Evolutionary conservation across 1,140 invertebrate genomes (phyloP), one percentile per base, ranked within the genome.

Genomic region (Mizuhopecten yessoensis): DNA sequence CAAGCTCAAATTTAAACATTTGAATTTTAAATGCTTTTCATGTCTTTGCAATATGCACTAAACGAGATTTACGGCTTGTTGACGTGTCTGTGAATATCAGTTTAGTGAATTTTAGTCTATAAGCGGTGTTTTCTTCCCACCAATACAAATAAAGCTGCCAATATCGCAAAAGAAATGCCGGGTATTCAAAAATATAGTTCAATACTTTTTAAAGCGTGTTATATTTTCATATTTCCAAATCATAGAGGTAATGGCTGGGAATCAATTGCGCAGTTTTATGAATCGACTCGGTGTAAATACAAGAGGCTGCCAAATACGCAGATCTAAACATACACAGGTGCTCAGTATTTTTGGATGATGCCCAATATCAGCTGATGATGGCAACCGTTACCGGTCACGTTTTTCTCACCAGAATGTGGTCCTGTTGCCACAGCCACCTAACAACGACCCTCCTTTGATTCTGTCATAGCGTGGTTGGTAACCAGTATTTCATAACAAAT

Each of bases 281-380:
- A 75, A 75, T 75, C 11, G 57, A 17, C 17, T 75, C 57, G 57
- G n/a, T 29, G 57, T 75, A 75, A 75, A 75, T 75, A 75, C n/a
- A n/a, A 2, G 57, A n/a, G 57, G 57, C 57, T 75, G 57, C 57
- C 57, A 75, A 75, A n/a, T 75, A 75, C 57, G 57, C 57, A 75
- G 57, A 75, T 75, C 57, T 75, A 75, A 75, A 75, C 57, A 49
- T n/a, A 75, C 57, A 75, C 57, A 75, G 57, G 57, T 75, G 57
- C 57, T 75, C 29, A 29, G 57, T 75, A 75, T 2, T 75, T 75
- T 75, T 75, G 57, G 57, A 75, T 75, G 57, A 75, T n/a, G 57
- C 57, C 57, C 57, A 75, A 75, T 75, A 75, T 29, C 23, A 75
- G 57, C n/a, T 75, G 57, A 75, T 75, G 57, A 75, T 75, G 29